Evolutionary conservation across 1,140 invertebrate genomes (phyloP), one percentile per base, ranked within the genome.

Genomic region (Tetramorium alpestre): DNA sequence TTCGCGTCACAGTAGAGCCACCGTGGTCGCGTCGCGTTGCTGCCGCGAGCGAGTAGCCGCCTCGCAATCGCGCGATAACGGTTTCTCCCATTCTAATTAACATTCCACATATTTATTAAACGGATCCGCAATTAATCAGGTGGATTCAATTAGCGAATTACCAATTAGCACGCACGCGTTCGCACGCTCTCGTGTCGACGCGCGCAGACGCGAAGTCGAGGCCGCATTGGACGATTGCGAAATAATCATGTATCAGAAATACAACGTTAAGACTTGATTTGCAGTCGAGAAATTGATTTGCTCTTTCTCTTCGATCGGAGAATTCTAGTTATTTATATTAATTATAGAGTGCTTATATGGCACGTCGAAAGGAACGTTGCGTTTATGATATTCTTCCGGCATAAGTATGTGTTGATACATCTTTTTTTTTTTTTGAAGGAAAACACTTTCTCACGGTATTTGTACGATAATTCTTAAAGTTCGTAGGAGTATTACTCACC

Each of bases 401-500:
- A 41, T 47, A 18, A 38, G 5, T 41, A 25, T 0, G 22, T 25
- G 62, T 54, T 38, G 47, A 22, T 11, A 28, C 25, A 11, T 69
- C 28, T 44, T 8, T 69, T 2, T 58, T 44, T 8, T 69, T 2
- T 56, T 70, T 41, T 28, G 22, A 44, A 41, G 25, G 11, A 41
- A 38, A 54, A 25, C 28, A n/a, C 13, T 44, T 28, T 81, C 78
- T 44, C 65, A 28, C 64, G 33, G 1, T 25, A 10, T 44, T 7
- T 22, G n/a, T 6, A 7, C 44, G 44, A 51, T 78, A 67, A 51
- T 51, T 78, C 10, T 65, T 47, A 44, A 81, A 49, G 11, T 60
- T 88, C 13, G 2, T 56, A 70, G 11, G 69, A 28, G 11, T 76
- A 58, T 25, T 62, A 88, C 96, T 97, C 97, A 98, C 98, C 98